Evolutionary conservation across 2,888 invertebrate species (phyloP), one percentile per base, ranked within the genome.

Genomic region (Tridacna crocea): DNA sequence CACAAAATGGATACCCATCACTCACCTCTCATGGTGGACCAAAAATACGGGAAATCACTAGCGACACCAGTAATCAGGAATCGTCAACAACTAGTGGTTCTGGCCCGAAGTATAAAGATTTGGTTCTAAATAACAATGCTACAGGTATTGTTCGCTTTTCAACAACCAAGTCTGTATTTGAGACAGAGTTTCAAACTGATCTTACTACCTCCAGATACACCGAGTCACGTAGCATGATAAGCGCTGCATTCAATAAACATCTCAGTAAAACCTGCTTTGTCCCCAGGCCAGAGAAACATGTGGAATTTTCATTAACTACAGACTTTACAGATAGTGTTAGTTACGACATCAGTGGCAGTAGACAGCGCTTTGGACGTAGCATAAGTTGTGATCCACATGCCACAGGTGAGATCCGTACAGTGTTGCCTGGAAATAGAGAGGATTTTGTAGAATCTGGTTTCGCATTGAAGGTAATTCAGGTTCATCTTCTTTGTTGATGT

Each of bases 321-420:
- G 70, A 70, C 26, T 48, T 47, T 48, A 70, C 51, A 13, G 70
- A 70, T n/a, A 47, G 15, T 22, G 0, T 26, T 11, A 68, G n/a
- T 68, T 24, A 70, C 3, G 47, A 66, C n/a, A 46, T 66, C 19
- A 36, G 47, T n/a, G 3, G 17, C 1, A 51, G 51, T 15, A n/a
- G 22, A n/a, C 68, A 46, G 47, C 48, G 70, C 1, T 83, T 72
- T 74, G 82, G 83, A 27, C 82, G 91, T 27, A 90, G 91, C 77
- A 88, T 91, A n/a, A 91, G 91, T 70, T 89, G 84, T 87, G 90
- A 91, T 70, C 87, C 87, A 3, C 47, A 79, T 11, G 84, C 85
- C 13, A 84, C 86, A 26, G 85, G 85, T 24, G 87, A 88, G 75
- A 84, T 72, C 47, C 48, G 22, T 19, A 24, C 51, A 11, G 51